These are phyloP conservation scores for Leptodirus hochenwartii DNA, from an alignment of 2,888 invertebrate species.

Conservation along the genomic window DNA sequence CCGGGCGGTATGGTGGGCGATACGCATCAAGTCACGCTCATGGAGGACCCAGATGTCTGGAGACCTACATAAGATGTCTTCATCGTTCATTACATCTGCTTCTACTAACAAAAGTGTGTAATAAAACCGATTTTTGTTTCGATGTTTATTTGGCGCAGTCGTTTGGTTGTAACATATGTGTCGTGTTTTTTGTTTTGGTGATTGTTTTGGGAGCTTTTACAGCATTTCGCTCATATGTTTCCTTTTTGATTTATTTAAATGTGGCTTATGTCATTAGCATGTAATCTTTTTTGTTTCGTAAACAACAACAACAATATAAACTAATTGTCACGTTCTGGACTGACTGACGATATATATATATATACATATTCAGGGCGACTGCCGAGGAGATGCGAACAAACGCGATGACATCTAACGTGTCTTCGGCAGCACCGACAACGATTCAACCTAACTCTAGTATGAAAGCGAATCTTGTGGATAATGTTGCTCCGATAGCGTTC, in stretches of 20 bases:
- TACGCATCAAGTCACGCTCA: constrained; percentile 63
- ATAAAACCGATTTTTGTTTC: constrained; percentile 9
- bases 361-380: constrained; percentile 42
- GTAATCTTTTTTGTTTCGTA: constrained; percentile 1
- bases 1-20: constrained; percentile 29
- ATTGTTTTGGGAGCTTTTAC: neutral
- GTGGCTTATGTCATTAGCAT: constrained; percentile 1
- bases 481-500: constrained; percentile 65
- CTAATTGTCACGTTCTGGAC: neutral
- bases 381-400: constrained; percentile 54
- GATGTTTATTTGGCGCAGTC: constrained; percentile 6
- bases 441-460: constrained; percentile 22
- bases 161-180: too few relatives aligned
- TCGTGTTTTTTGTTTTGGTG: constrained; percentile 4
- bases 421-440: constrained; percentile 10
- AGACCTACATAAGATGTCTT: constrained; percentile 64
- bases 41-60: constrained; percentile 89
- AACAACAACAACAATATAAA: neutral
- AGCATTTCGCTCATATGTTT: constrained; percentile 1
- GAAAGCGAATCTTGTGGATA: constrained; percentile 58
- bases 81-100: constrained; percentile 14
- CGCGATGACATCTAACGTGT: constrained; percentile 9
- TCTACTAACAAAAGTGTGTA: constrained; percentile 18
- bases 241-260: too few relatives aligned
- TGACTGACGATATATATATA: neutral